Percentiles rank a stretch among this genome's conserved stretches.
Conservation (phyloP, 1,140 invertebrate species). For the Euborellia annulipes region DNA sequence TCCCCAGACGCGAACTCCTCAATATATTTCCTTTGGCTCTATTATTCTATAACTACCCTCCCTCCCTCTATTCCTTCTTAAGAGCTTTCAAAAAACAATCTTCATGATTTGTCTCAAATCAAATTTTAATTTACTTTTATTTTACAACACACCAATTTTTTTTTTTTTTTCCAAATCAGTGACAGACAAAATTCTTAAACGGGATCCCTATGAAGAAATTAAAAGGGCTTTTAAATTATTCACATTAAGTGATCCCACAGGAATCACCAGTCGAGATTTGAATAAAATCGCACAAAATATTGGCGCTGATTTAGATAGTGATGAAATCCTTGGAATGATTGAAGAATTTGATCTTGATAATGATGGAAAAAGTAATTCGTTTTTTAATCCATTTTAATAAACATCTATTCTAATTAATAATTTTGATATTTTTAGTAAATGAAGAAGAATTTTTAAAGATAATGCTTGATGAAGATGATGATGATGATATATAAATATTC, state of each 20-base stretch:
- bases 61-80: too few relatives aligned
- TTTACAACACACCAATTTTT: too few relatives aligned
- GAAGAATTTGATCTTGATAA: constrained; percentile 17
- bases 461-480: neutral
- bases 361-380: constrained; percentile 14
- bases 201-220: constrained; percentile 14
- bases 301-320: constrained; percentile 11
- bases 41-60: too few relatives aligned
- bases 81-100: too few relatives aligned
- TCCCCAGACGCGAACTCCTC: too few relatives aligned
- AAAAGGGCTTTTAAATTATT: constrained; percentile 16
- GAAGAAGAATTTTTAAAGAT: constrained; percentile 2
- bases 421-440: constrained; percentile 5
- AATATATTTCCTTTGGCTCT: too few relatives aligned
- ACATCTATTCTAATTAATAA: neutral
- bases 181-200: constrained; percentile 15
- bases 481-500: too few relatives aligned
- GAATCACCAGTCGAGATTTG: constrained; percentile 14
- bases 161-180: constrained; percentile 8
- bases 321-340: constrained; percentile 19
- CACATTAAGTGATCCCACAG: constrained; percentile 2
- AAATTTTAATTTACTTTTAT: too few relatives aligned
- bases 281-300: constrained; percentile 11
- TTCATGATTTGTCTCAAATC: too few relatives aligned
- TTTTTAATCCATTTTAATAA: neutral